Conservation (phyloP, 2,797 vertebrate species). For the Neopelma chrysocephalum region DNA sequence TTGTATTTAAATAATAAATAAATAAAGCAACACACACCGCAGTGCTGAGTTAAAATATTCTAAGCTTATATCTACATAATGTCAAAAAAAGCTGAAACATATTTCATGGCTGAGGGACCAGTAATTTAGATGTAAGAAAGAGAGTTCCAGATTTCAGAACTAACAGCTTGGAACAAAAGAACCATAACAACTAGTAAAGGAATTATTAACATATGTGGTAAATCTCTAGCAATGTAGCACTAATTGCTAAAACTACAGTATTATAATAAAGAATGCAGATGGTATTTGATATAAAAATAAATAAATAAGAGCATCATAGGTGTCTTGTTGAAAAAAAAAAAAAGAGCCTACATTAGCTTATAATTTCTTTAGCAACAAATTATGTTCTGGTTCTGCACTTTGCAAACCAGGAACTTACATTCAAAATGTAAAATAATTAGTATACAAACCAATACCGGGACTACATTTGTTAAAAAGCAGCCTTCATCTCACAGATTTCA, state of each 20-base stretch:
- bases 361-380: conserved; percentile 10
- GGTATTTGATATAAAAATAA: conserved; percentile 17
- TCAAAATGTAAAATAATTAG: not conserved
- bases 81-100: not conserved
- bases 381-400: not conserved
- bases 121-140: not conserved
- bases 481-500: not conserved
- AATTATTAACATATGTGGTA: conserved; percentile 7
- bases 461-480: not conserved
- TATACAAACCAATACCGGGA: not conserved
- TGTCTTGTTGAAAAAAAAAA: not conserved
- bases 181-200: not conserved
- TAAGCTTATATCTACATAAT: not conserved
- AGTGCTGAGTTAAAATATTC: not conserved
- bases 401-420: not conserved
- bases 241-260: conserved; percentile 10
- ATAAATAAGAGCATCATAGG: not conserved
- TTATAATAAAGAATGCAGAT: not conserved
- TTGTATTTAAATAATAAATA: not conserved
- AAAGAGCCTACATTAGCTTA: not conserved
- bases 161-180: not conserved
- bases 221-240: not conserved
- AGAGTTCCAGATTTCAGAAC: not conserved
- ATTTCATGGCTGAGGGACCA: not conserved
- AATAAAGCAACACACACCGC: not conserved